Conservation (phyloP, 2,888 invertebrate genomes). For the Cephus rjabovi region DNA sequence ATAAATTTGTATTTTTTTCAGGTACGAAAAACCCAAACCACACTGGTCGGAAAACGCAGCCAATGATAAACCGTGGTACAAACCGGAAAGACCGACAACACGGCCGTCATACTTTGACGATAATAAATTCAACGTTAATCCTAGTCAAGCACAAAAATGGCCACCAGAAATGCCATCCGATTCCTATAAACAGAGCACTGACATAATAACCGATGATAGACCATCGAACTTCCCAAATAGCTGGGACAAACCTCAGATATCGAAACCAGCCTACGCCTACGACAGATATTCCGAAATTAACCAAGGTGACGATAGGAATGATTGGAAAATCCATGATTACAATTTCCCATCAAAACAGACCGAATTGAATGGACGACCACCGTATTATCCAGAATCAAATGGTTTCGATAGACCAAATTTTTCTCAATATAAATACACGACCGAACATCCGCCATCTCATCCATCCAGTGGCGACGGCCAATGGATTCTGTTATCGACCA, state of each 20-base stretch:
- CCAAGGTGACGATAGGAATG: constrained; percentile 31
- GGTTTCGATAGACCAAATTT: constrained; percentile 55
- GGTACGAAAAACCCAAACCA: constrained; percentile 59
- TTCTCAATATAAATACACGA: constrained; percentile 67
- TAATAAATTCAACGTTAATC: constrained; percentile 35
- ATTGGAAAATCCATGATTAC: constrained; percentile 45
- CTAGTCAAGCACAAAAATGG: constrained; percentile 60
- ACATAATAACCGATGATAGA: constrained; percentile 71
- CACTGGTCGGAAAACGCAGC: constrained; percentile 44
- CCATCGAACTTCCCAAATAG: constrained; percentile 69
- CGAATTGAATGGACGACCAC: constrained; percentile 32
- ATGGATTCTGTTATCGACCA: constrained; percentile 82
- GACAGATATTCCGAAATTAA: constrained; percentile 40
- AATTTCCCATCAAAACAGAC: constrained; percentile 48
- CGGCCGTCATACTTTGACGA: constrained; percentile 48
- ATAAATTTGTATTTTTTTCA: constrained; percentile 21
- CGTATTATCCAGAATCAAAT: constrained; percentile 25
- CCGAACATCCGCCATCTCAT: constrained; percentile 69
- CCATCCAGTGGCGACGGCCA: constrained; percentile 79
- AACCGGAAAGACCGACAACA: constrained; percentile 18
- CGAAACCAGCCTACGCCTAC: constrained; percentile 43
- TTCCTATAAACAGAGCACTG: constrained; percentile 55
- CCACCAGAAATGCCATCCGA: constrained; percentile 63
- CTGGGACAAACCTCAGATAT: constrained; percentile 46
- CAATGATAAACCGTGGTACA: constrained; percentile 47